Percentiles rank a stretch among this genome's conserved stretches.
phyloP scores from a whole-genome alignment of 2,797 vertebrate species.

The Rhinatrema bivittatum region DNA sequence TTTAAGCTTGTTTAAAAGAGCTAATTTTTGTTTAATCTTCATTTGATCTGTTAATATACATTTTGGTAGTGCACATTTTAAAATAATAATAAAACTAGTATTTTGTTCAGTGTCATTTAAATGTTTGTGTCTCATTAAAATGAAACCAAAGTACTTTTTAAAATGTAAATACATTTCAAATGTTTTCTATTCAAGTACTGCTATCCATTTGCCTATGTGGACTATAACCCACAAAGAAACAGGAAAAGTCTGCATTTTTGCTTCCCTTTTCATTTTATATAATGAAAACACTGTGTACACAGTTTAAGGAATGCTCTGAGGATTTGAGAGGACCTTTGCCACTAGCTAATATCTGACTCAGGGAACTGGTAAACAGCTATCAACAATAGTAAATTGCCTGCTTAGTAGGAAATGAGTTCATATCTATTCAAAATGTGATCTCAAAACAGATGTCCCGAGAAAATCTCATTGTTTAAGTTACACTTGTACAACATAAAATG shows the following conservation, averaged over 20 bases:
- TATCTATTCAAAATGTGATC: conserved; percentile 73
- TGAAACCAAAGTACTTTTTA: too few species aligned
- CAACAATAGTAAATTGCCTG: conserved; percentile 70
- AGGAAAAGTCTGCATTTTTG: conserved; percentile 36
- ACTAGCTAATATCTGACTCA: conserved; percentile 62
- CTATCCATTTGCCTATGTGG: conserved; percentile 15
- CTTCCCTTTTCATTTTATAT: conserved; percentile 46
- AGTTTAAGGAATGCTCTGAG: conserved; percentile 48
- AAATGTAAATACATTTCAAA: conserved; percentile 36
- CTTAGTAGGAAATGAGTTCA: conserved; percentile 77
- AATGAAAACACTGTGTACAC: conserved; percentile 41
- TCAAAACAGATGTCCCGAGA: conserved; percentile 79
- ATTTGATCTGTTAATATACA: too few species aligned
- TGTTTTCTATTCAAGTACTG: conserved; percentile 21
- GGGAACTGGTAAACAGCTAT: conserved; percentile 69
- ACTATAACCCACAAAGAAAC: conserved; percentile 34
- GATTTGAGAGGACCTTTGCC: conserved; percentile 62
- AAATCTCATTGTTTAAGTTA: conserved; percentile 75
- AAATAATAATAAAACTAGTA: too few species aligned
- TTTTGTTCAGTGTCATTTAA: conserved; percentile 36
- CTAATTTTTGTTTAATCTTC: too few species aligned
- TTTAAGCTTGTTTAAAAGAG: too few species aligned
- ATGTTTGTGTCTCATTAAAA: too few species aligned
- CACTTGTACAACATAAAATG: conserved; percentile 65
- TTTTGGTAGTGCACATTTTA: too few species aligned